A percentile compares a stretch with the other conserved stretches of the same genome.
Evolutionary conservation across 2,797 vertebrate genomes (phyloP).

Genomic region (Poeciliopsis gracilis): DNA sequence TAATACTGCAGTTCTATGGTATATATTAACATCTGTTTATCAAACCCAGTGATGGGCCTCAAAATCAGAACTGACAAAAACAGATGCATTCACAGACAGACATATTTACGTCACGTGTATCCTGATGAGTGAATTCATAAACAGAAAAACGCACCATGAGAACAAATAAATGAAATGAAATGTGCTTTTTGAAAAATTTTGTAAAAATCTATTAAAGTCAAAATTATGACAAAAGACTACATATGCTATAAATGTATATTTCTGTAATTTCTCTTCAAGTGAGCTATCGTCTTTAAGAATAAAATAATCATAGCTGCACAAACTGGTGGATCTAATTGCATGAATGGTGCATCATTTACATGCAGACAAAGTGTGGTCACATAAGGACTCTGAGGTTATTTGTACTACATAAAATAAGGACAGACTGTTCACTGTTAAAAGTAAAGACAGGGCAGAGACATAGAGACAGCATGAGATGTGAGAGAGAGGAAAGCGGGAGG

Average conservation of each 20-base stretch:
- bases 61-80: background rate
- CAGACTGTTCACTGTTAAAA: background rate
- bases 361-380: background rate
- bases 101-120: background rate
- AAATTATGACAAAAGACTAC: background rate
- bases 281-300: too few species aligned
- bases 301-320: background rate
- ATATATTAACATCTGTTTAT: background rate
- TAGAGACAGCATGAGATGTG: background rate
- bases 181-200: background rate
- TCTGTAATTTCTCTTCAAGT: background rate
- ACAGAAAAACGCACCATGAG: background rate
- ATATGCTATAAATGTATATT: background rate
- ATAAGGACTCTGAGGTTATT: background rate
- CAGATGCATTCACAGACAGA: background rate
- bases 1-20: constrained; percentile 8
- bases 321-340: background rate
- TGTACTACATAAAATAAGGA: background rate
- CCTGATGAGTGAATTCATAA: background rate
- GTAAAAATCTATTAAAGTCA: too few species aligned
- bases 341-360: background rate
- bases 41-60: constrained; percentile 8
- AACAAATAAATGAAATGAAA: background rate
- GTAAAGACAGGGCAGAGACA: background rate
- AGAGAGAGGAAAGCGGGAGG: constrained; percentile 6